Evolutionary conservation across 30 jellyfish, hydroid and myxozoan genomes (phyloP).

Genomic region (Aurelia sp.): DNA sequence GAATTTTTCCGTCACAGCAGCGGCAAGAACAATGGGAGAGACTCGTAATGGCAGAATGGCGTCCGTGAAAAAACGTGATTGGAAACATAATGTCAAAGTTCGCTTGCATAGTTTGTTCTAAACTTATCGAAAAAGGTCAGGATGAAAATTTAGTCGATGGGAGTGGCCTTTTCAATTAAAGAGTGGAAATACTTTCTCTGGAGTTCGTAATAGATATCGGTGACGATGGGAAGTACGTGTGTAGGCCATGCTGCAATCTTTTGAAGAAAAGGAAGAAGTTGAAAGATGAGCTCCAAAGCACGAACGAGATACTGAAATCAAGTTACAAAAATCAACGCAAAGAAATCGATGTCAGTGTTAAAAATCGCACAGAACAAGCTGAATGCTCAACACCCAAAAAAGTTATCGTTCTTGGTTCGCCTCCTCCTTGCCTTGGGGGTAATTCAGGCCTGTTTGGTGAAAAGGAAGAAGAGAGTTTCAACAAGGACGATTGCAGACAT

Average conservation of each 20-base stretch:
- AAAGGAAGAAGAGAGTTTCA: too few species aligned
- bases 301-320: too few species aligned
- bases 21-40: not conserved
- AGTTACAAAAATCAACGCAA: too few species aligned
- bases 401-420: too few species aligned
- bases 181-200: not conserved
- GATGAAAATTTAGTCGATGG: not conserved
- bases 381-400: too few species aligned
- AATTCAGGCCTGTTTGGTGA: too few species aligned
- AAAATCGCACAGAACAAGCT: too few species aligned
- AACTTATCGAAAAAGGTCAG: conserved; percentile 1
- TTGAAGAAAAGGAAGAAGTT: conserved; percentile 11
- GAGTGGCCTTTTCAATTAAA: conserved; percentile 13
- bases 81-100: not conserved
- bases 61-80: not conserved
- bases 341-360: too few species aligned
- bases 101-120: not conserved
- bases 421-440: too few species aligned
- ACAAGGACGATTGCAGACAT: too few species aligned
- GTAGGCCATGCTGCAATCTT: not conserved
- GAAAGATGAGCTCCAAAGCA: not conserved
- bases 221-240: not conserved
- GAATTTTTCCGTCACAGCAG: not conserved
- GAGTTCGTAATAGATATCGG: not conserved
- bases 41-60: not conserved